Evolutionary conservation across 2,113 vertebrate genomes (phyloP).

Genomic region (Bufo gargarizans): DNA sequence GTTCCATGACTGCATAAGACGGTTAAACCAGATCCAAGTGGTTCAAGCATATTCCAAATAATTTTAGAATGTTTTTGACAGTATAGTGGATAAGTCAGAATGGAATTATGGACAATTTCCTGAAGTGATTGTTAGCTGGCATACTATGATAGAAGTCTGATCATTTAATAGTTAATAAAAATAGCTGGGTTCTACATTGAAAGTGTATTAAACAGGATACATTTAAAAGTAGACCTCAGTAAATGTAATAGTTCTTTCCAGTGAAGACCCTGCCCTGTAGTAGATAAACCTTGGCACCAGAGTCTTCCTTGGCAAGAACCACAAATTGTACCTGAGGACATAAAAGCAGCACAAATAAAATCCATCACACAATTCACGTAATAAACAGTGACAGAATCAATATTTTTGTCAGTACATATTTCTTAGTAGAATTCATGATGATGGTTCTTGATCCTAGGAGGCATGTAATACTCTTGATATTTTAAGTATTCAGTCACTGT

Average conservation of each 20-base stretch:
- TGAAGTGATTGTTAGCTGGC: background rate
- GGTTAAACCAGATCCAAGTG: background rate
- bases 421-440: constrained; percentile 20
- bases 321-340: background rate
- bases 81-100: too few species aligned
- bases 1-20: constrained; percentile 39
- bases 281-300: background rate
- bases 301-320: constrained; percentile 7
- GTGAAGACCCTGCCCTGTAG: background rate
- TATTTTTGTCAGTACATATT: constrained; percentile 12
- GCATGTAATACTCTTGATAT: background rate
- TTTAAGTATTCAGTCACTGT: background rate
- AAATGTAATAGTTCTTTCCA: background rate
- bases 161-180: background rate
- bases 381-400: background rate
- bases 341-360: constrained; percentile 7
- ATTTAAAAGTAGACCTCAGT: background rate
- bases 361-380: constrained; percentile 19
- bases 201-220: background rate
- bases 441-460: background rate
- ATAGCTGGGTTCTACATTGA: background rate
- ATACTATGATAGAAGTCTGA: background rate
- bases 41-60: background rate
- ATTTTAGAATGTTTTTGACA: background rate
- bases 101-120: background rate